Evolutionary conservation across 2,888 invertebrate species (phyloP), one percentile per base, ranked within the genome.

Genomic region (Hecatera dysodea): DNA sequence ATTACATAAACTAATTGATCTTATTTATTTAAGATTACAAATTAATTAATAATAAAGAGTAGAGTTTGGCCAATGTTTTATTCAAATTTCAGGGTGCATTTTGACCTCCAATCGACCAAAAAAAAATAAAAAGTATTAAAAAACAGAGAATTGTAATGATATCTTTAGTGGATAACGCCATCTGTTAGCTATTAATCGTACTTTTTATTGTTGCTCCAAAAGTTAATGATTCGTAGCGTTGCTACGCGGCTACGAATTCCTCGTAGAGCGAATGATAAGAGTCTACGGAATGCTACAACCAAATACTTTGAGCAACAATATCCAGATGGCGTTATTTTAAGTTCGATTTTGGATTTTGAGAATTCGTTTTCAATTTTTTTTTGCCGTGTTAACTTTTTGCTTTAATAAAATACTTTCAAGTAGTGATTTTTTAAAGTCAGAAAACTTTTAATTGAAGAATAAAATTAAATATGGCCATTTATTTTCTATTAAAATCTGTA

Each of bases 261-360:
- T 17, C 19, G 36, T 22, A 46, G 19, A 11, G 4, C 3, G 7
- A 17, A 12, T n/a, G 1, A 12, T 12, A 42, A 1, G 8, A 15
- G 17, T 5, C 64, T 60, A 64, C 9, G 39, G 7, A 57, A 17
- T 42, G 33, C 65, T 72, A 78, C 29, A 27, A 24, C 15, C 0
- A 48, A 61, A 52, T 56, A 74, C n/a, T 79, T 79, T 0, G 0
- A 9, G 15, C 15, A 19, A 19, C 1, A 42, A 0, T n/a, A 8
- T 6, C 19, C 0, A 77, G 77, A 74, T 74, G 80, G 80, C 77
- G 80, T 8, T 24, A 24, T 67, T 36, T n/a, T 11, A 29, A 7
- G 11, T 72, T 12, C 1, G 3, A 19, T 52, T 29, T 19, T 52
- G 8, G 1, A 11, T 53, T 11, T 29, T 11, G 19, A 8, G 29